Evolutionary conservation across 2,797 vertebrate genomes (phyloP), one percentile per base, ranked within the genome.

Genomic region (Silurus lanzhouensis): DNA sequence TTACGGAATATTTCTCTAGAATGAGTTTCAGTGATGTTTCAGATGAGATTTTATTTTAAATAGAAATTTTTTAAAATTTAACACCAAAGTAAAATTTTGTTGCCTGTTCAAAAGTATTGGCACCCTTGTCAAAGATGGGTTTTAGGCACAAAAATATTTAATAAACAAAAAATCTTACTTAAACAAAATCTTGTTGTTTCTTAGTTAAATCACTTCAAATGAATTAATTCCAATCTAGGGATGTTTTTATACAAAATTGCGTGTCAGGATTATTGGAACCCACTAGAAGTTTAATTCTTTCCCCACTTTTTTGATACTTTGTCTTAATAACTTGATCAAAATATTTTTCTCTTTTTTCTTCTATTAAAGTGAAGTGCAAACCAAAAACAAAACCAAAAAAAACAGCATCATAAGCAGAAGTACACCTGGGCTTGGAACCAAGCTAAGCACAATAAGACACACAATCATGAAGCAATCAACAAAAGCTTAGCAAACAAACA

Each of bases 21-120:
- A 75, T 38, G 38, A 38, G 38, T 38, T 38, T 38, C 0, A 38
- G 2, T 38, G 38, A 38, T 38, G 38, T 38, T 38, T 38, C 38
- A 38, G 38, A 38, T 38, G 38, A 38, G 38, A 38, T 38, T 38
- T 38, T 38, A 5, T 38, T 38, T 38, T 4, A 38, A 38, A 38
- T 3, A 1, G 25, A 1, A 48, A 55, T 77, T 83, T 38, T 93
- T 90, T 88, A 86, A 19, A 92, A 89, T 84, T 48, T 92, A 92
- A 92, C 83, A 90, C 81, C 88, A 90, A 89, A 92, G 91, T 93
- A 92, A 91, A 91, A 20, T 86, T 84, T 76, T 83, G 20, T 60
- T 60, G 15, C 55, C 5, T 10, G 25, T 52, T 15, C 12, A 25
- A n/a, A 75, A 75, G 8, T 27, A 27, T 55, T 75, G 72, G 48